Base-by-base conservation (phyloP, 2,113 vertebrate genomes). In the Malurus melanocephalus region DNA sequence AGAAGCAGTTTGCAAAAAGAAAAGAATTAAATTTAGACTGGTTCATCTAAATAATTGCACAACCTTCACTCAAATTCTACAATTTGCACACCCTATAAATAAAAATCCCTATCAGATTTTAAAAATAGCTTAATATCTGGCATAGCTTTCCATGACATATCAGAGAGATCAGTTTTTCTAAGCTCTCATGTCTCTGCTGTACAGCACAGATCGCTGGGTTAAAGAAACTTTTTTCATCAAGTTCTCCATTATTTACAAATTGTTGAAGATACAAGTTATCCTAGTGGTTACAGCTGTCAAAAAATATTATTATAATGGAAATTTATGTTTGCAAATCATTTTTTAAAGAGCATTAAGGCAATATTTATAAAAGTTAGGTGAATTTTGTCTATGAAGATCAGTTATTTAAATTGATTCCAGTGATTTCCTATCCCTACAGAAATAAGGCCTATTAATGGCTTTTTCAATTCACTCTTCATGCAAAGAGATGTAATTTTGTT, bases 401-500 rank as follows among this genome's bases (percentile, higher is more conserved):
- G 10, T 76, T 43, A 40, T 61, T 80, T 76, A 81, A 91, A 93
- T 89, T 77, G 27, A 46, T 74, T 95, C 33, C 38, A 85, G 23
- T 28, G 69, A 92, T 91, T 90, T 93, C 27, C 16, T 85, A 40
- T 82, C 65, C 49, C 61, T 16, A 69, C 23, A 90, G 73, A 85
- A 93, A 78, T 62, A 78, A 57, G 16, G 82, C 69, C 16, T n/a
- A 32, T 38, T 57, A 67, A 32, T 22, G 32, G 32, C 81, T 51
- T 26, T 78, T 75, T 88, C 55, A 61, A 79, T 71, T 85, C 69
- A 62, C 2, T 92, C 91, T 72, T 83, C 57, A 61, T 66, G 42
- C 42, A 93, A 91, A 90, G 38, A n/a, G 43, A 83, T 90, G 95
- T 82, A 74, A 76, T 93, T 89, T 92, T 92, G 66, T 83, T 78